Conservation (phyloP, 2,888 invertebrate species). For the Crioceris asparagi region DNA sequence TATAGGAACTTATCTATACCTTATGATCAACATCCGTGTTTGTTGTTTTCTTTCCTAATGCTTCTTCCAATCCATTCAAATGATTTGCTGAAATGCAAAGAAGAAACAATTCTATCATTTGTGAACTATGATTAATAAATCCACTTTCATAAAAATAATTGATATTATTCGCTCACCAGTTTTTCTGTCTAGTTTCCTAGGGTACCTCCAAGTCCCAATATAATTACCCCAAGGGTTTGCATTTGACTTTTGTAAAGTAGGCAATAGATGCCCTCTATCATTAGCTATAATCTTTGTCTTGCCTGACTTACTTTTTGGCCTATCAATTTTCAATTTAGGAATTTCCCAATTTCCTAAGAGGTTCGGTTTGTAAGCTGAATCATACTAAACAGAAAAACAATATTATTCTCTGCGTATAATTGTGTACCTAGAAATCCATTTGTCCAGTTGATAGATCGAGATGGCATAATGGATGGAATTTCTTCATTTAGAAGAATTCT, state of each 20-base stretch:
- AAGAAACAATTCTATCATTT: neutral
- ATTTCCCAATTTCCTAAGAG: constrained; percentile 57
- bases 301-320: constrained; percentile 39
- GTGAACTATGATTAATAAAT: too few relatives aligned
- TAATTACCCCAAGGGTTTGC: constrained; percentile 47
- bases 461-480: too few relatives aligned
- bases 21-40: too few relatives aligned
- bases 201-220: constrained; percentile 24
- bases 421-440: neutral
- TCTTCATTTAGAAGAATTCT: too few relatives aligned
- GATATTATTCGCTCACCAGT: too few relatives aligned
- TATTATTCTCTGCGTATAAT: neutral
- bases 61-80: constrained; percentile 12
- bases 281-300: constrained; percentile 49
- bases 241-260: constrained; percentile 43
- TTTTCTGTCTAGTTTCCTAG: constrained; percentile 26
- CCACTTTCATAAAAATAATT: too few relatives aligned
- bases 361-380: constrained; percentile 48
- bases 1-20: too few relatives aligned
- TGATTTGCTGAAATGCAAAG: constrained; percentile 14
- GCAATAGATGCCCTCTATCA: constrained; percentile 53
- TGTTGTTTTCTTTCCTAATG: neutral
- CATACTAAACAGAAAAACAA: constrained; percentile 36
- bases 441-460: constrained; percentile 4
- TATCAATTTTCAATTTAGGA: constrained; percentile 51